These are phyloP conservation scores for Drosophila burlai DNA, from an alignment of 1,140 invertebrate species.

Conservation along the genomic window DNA sequence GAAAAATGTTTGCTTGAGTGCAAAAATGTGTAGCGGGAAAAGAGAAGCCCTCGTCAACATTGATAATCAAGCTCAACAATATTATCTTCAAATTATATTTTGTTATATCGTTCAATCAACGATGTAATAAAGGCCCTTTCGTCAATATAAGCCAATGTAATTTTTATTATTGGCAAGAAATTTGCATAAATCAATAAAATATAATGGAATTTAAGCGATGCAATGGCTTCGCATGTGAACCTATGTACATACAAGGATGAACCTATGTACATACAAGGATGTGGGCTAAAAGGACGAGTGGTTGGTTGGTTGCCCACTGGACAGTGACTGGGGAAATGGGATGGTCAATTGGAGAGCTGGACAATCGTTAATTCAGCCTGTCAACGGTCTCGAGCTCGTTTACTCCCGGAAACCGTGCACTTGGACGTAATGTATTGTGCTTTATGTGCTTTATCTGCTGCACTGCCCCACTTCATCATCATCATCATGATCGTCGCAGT, in stretches of 20 bases:
- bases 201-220: constrained; percentile 12
- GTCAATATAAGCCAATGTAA: neutral
- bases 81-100: constrained; percentile 20
- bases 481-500: constrained; percentile 10
- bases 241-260: neutral
- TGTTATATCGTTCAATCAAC: constrained; percentile 34
- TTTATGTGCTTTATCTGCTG: constrained; percentile 57
- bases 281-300: neutral
- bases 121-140: constrained; percentile 1
- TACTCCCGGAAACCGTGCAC: constrained; percentile 57
- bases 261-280: neutral
- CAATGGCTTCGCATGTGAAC: neutral
- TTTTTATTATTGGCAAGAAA: constrained; percentile 13
- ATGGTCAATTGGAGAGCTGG: constrained; percentile 33
- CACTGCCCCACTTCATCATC: constrained; percentile 32
- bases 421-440: constrained; percentile 68
- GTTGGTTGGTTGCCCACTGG: neutral
- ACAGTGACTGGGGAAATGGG: constrained; percentile 1
- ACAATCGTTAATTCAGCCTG: constrained; percentile 47
- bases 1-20: neutral
- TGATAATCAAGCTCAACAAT: constrained; percentile 2
- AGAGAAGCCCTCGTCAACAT: neutral
- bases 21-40: neutral
- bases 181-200: constrained; percentile 54
- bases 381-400: constrained; percentile 47